A percentile compares a stretch with the other conserved stretches of the same genome.
These are phyloP conservation scores for Meriones unguiculatus DNA, from an alignment of 2,113 vertebrate species.

Conservation along the genomic window DNA sequence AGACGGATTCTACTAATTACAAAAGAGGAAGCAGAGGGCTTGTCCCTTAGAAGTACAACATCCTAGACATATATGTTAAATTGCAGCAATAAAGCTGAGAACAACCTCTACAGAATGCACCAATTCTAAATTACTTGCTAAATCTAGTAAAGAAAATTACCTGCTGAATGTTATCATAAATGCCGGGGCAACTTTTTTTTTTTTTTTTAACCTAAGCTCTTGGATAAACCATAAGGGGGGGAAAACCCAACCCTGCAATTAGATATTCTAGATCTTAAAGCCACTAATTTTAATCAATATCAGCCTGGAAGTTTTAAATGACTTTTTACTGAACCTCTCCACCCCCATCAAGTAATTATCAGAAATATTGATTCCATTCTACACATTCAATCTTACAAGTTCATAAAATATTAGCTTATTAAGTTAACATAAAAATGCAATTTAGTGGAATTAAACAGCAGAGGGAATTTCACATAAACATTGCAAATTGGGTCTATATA, in stretches of 20 bases:
- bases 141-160: conserved; percentile 59
- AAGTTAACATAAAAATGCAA: conserved; percentile 75
- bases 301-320: conserved; percentile 81
- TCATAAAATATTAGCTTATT: conserved; percentile 82
- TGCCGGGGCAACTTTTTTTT: conserved; percentile 58
- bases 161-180: conserved; percentile 56
- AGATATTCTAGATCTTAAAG: conserved; percentile 76
- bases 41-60: conserved; percentile 34
- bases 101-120: conserved; percentile 14
- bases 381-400: conserved; percentile 70
- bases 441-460: conserved; percentile 72
- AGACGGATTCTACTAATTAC: conserved; percentile 27
- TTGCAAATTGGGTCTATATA: conserved; percentile 59
- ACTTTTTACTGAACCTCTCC: conserved; percentile 77
- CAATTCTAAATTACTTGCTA: conserved; percentile 53
- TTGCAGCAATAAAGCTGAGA: conserved; percentile 47
- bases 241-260: conserved; percentile 42
- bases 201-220: conserved; percentile 70
- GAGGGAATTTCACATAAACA: conserved; percentile 21
- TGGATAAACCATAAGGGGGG: conserved; percentile 55
- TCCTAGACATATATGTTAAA: conserved; percentile 55
- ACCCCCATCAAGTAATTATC: conserved; percentile 81
- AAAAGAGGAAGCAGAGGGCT: conserved; percentile 29
- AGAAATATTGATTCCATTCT: conserved; percentile 83
- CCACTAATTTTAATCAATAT: conserved; percentile 84